phyloP scores from a whole-genome alignment of 2,113 vertebrate genomes.

The Mobula hypostoma region DNA sequence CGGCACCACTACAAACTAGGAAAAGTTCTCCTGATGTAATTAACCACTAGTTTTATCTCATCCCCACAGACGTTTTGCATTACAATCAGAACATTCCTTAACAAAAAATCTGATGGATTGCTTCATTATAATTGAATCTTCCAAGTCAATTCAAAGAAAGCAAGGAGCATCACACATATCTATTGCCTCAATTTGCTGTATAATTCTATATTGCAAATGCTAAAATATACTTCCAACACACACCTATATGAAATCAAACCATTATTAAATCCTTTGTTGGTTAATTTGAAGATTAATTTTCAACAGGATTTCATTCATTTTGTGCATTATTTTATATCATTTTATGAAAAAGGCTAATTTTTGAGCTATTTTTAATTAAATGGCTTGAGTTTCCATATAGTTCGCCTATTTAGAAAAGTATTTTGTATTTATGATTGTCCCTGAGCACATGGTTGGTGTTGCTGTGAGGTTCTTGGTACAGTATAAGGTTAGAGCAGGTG shows the following conservation, averaged over 20 bases:
- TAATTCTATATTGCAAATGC: background rate
- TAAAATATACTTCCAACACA: background rate
- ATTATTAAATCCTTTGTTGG: no score
- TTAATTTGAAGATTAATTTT: background rate
- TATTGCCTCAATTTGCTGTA: background rate
- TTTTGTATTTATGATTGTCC: background rate
- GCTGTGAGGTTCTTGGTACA: background rate
- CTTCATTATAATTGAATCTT: background rate
- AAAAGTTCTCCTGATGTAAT: background rate
- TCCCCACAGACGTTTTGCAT: background rate
- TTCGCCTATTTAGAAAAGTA: background rate
- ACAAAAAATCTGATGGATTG: background rate
- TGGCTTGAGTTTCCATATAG: background rate
- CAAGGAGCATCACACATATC: background rate
- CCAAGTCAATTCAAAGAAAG: background rate
- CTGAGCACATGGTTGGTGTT: background rate
- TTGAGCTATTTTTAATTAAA: background rate
- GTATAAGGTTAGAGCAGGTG: background rate
- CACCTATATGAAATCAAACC: background rate
- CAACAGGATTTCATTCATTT: background rate
- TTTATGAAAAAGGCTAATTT: background rate
- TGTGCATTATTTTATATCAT: background rate
- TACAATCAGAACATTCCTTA: background rate
- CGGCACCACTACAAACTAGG: background rate
- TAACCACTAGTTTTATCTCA: background rate